Conservation (phyloP, 2,888 invertebrate genomes). For the Apantesis nais region DNA sequence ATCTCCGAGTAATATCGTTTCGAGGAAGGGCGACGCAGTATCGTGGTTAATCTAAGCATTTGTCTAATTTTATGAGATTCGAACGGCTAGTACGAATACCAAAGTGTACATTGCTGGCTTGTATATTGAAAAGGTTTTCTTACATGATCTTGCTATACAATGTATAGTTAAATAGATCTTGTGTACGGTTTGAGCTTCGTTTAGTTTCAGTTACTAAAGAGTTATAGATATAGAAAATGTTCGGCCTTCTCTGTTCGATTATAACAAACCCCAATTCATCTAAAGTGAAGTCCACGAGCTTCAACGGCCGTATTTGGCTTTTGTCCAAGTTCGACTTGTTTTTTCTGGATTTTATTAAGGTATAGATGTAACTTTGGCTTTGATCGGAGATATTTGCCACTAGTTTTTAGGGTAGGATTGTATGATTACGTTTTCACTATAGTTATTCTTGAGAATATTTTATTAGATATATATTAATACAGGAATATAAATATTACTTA, state of each 20-base stretch:
- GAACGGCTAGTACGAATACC: neutral
- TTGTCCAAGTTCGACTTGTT: constrained; percentile 61
- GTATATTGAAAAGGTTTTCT: neutral
- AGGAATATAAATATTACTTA: no score
- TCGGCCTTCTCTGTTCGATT: constrained; percentile 40
- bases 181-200: neutral
- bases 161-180: neutral
- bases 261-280: constrained; percentile 23
- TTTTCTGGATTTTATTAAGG: constrained; percentile 56
- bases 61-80: constrained; percentile 3
- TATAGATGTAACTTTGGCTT: constrained; percentile 34
- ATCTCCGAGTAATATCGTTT: constrained; percentile 29
- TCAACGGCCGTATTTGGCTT: constrained; percentile 61
- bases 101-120: neutral
- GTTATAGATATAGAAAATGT: constrained; percentile 1
- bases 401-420: constrained; percentile 31
- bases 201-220: neutral
- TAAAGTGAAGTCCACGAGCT: constrained; percentile 25
- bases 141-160: neutral
- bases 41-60: constrained; percentile 29
- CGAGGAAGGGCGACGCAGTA: constrained; percentile 35
- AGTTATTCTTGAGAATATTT: neutral
- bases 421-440: constrained; percentile 35
- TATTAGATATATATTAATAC: no score
- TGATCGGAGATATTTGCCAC: constrained; percentile 56